Evolutionary conservation across 2,888 invertebrate genomes (phyloP).

Genomic region (Dynastes maya): DNA sequence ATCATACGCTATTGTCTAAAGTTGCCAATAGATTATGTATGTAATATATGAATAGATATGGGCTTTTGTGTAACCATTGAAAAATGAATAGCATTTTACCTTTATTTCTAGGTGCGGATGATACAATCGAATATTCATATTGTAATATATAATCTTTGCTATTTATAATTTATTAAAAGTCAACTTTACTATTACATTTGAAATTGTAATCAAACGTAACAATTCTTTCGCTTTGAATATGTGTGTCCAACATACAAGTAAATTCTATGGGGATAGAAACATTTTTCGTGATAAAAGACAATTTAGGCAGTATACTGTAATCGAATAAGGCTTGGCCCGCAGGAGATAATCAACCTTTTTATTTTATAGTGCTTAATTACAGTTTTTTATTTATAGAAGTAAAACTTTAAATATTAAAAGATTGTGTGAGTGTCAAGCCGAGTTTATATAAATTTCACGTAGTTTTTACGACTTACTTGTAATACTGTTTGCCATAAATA

Average conservation of each 20-base stretch:
- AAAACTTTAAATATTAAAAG: slow-evolving; percentile 3
- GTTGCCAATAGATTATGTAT: slow-evolving; percentile 30
- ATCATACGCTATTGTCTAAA: slow-evolving; percentile 34
- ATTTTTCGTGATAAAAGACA: slow-evolving; percentile 31
- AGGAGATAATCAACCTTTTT: slow-evolving; percentile 1
- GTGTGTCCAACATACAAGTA: too few relatives aligned
- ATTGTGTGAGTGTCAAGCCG: background rate
- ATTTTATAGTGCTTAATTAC: slow-evolving; percentile 3
- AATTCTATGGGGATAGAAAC: background rate
- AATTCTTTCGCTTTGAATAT: too few relatives aligned
- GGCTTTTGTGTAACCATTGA: slow-evolving; percentile 7
- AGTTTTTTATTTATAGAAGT: slow-evolving; percentile 14
- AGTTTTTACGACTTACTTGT: background rate
- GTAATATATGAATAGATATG: slow-evolving; percentile 1
- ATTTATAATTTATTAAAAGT: too few relatives aligned
- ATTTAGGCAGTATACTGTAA: background rate
- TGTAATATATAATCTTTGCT: background rate
- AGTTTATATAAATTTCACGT: slow-evolving; percentile 6
- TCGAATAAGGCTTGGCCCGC: slow-evolving; percentile 1
- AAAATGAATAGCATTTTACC: slow-evolving; percentile 1
- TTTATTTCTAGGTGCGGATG: background rate
- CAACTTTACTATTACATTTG: too few relatives aligned
- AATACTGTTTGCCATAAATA: too few relatives aligned
- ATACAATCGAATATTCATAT: background rate
- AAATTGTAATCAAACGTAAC: too few relatives aligned